phyloP scores from a whole-genome alignment of 2,888 invertebrate genomes.

The Sphaeridia pumilis region DNA sequence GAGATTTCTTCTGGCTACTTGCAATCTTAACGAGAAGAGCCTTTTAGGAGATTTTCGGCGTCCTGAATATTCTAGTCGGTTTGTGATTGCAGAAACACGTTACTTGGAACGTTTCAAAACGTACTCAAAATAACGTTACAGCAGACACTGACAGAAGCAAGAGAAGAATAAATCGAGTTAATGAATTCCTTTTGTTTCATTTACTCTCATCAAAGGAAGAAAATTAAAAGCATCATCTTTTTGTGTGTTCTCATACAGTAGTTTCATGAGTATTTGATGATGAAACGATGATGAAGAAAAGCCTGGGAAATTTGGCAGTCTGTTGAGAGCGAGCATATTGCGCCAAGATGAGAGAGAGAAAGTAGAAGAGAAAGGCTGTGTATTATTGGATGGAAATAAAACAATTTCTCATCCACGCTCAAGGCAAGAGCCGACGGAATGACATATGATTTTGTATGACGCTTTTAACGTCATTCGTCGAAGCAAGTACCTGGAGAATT shows the following conservation, averaged over 20 bases:
- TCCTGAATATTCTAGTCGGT: no score
- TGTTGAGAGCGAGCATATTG: not conserved
- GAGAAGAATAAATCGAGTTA: not conserved
- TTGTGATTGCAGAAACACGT: not conserved
- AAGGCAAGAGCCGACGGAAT: no score
- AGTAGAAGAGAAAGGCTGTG: no score
- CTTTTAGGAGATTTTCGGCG: no score
- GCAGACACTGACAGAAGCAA: not conserved
- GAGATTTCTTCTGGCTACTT: no score
- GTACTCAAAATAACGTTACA: not conserved
- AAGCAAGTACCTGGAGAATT: no score
- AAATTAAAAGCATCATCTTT: not conserved
- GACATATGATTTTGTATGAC: no score
- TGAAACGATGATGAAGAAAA: not conserved
- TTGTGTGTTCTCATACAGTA: not conserved
- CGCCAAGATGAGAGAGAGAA: no score
- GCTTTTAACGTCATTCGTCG: no score
- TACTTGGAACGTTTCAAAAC: not conserved
- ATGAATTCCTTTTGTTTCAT: slow-evolving; percentile 8
- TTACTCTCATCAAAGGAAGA: not conserved
- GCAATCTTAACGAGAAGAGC: no score
- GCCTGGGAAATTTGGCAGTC: not conserved
- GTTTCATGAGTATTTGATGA: not conserved
- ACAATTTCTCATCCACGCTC: no score
- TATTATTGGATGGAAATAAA: no score